Evolutionary conservation across 2,113 vertebrate genomes (phyloP), one percentile per base, ranked within the genome.

Genomic region (Sturnira hondurensis): DNA sequence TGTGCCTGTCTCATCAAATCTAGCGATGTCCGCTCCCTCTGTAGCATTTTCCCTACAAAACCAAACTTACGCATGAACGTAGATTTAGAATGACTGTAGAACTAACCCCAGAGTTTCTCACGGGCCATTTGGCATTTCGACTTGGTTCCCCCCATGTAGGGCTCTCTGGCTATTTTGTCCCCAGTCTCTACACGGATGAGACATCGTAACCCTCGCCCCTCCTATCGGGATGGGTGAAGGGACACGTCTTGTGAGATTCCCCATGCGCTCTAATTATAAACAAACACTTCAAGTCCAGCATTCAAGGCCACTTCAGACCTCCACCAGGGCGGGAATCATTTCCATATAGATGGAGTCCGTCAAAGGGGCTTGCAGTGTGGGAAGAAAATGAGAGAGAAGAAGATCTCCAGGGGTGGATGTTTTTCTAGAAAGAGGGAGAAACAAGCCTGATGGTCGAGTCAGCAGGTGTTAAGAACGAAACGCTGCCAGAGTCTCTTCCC

Each of bases 231-330:
- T 13, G 19, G 70, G 22, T 1, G 28, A 61, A 6, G 7, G 13
- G 31, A 41, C n/a, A 13, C 1, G 11, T 17, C 14, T 10, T 17
- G 33, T n/a, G 45, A 31, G 24, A 41, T 22, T 74, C 61, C 61
- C 77, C 16, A 0, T 2, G 20, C 3, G 41, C 61, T 80, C 43
- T 58, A 28, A 65, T n/a, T 19, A 41, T 19, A 61, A 13, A 58
- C 4, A 26, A 9, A 2, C 0, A 1, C 16, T 22, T 70, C 5
- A 4, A 22, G 31, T 15, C 47, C 7, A 19, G 24, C 41, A 20
- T 0, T 43, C 26, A 33, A 43, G 80, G 4, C 8, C 26, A 19
- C 17, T 38, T 5, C 31, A 43, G 63, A 5, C 28, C 31, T 54
- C 70, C 41, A 16, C 52, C 3, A 16, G 3, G 7, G 54, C 10